A percentile compares a stretch with the other conserved stretches of the same genome.
Conservation (phyloP, 2,888 invertebrate species). For the Lamproptera curius region DNA sequence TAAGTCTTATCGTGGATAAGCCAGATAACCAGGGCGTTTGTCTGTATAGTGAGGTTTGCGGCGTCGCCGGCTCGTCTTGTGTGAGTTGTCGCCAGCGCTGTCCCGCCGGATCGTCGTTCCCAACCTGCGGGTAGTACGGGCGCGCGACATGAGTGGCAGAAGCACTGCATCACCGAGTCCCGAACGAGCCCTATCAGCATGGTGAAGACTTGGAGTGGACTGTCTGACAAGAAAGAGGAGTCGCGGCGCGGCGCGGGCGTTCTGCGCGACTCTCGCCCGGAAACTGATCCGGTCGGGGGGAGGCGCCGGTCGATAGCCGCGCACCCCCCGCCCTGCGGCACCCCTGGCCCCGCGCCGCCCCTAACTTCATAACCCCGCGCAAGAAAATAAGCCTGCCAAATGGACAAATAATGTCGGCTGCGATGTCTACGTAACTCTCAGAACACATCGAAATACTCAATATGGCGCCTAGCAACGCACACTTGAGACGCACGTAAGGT, state of each 20-base stretch:
- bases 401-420: slow-evolving; percentile 72
- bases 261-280: slow-evolving; percentile 81
- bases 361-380: slow-evolving; percentile 74
- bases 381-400: slow-evolving; percentile 75
- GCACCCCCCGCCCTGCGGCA: slow-evolving; percentile 67
- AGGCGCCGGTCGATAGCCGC: slow-evolving; percentile 80
- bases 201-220: slow-evolving; percentile 65
- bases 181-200: slow-evolving; percentile 95
- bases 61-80: slow-evolving; percentile 42
- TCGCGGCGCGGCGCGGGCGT: slow-evolving; percentile 76
- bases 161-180: slow-evolving; percentile 95
- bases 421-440: slow-evolving; percentile 46
- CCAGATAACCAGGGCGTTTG: slow-evolving; percentile 41
- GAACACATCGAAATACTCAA: not conserved
- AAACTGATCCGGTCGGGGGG: slow-evolving; percentile 75
- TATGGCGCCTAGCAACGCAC: not conserved
- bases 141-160: slow-evolving; percentile 95
- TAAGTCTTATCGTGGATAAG: slow-evolving; percentile 9
- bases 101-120: slow-evolving; percentile 39
- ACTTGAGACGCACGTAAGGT: not conserved
- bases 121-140: slow-evolving; percentile 87
- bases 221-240: slow-evolving; percentile 71
- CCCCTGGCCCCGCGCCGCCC: slow-evolving; percentile 59
- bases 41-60: slow-evolving; percentile 47
- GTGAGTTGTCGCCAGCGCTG: slow-evolving; percentile 26